These are phyloP conservation scores for Raphicerus campestris DNA, from an alignment of 2,113 vertebrate genomes.

Conservation along the genomic window DNA sequence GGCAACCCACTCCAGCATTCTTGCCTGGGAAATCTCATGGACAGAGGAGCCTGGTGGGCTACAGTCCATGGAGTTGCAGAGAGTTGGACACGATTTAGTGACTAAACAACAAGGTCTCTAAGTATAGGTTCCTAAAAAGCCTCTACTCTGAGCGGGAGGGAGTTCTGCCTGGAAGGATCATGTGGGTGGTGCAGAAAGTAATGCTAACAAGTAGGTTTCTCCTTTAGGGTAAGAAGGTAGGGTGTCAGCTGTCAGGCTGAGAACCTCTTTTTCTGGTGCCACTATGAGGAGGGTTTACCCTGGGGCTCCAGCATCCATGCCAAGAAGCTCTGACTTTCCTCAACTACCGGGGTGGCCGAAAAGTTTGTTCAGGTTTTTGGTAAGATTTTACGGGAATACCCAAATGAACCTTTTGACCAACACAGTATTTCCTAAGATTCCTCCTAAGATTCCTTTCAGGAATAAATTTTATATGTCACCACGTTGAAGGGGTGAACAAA, in stretches of 20 bases:
- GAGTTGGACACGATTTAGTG: neutral
- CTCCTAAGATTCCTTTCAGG: neutral
- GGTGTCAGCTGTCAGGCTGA: neutral
- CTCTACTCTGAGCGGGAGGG: neutral
- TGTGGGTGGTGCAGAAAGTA: neutral
- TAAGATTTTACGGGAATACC: neutral
- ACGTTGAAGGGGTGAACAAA: neutral
- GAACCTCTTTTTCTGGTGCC: neutral
- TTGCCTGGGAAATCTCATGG: neutral
- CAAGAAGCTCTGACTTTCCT: neutral
- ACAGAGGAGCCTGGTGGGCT: neutral
- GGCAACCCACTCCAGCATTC: neutral
- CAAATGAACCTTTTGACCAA: neutral
- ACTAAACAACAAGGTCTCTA: neutral
- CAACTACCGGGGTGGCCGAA: neutral
- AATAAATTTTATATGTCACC: neutral
- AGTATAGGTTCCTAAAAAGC: neutral
- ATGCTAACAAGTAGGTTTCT: neutral
- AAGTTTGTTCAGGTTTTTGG: neutral
- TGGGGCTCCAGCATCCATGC: neutral
- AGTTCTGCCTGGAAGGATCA: neutral
- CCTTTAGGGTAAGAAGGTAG: neutral
- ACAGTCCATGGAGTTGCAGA: neutral
- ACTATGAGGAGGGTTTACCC: neutral
- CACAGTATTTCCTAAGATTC: neutral